Evolutionary conservation across 2,113 vertebrate species (phyloP), one percentile per base, ranked within the genome.

Genomic region (Asarcornis scutulata): DNA sequence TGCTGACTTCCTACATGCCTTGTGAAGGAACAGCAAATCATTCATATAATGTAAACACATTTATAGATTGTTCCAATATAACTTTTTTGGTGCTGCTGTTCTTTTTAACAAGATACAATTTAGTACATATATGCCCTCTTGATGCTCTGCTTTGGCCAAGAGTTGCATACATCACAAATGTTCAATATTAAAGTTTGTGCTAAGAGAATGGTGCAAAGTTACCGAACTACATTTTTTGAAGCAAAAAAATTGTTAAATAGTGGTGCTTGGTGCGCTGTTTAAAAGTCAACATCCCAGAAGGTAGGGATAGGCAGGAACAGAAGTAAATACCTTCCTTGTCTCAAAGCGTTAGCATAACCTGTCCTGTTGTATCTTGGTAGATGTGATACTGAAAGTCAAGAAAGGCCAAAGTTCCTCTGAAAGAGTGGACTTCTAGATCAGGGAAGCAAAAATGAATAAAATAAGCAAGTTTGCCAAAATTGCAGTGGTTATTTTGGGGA

Each of bases 11-110:
- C 96, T 97, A 97, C 83, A 96, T 97, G 91, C 89, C 94, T 97
- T 97, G 94, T 96, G 95, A 97, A 97, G 95, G 97, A 98, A 97
- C 90, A 97, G 92, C 93, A 97, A 96, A 97, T 98, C 95, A 97
- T 91, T 97, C 95, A 95, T 96, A 75, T 97, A 96, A 92, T 94
- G 83, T 96, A 97, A 98, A 97, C 85, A 97, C 73, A 89, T 95
- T 97, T 96, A 95, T 91, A 96, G 83, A 96, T 97, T 97, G 94
- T 96, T 97, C 93, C 95, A 93, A 64, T 96, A 48, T 72, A 96
- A 96, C 46, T 94, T 97, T 96, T 96, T 97, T 72, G 80, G 89
- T 90, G 87, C 85, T 95, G 86, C 91, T 90, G 73, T 71, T 94
- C 93, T 96, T 95, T 92, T 83, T 94, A 92, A 48, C 87, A 95